These are phyloP conservation scores for Phalacrocorax pelagicus DNA, from an alignment of 2,113 vertebrate species.

Conservation along the genomic window DNA sequence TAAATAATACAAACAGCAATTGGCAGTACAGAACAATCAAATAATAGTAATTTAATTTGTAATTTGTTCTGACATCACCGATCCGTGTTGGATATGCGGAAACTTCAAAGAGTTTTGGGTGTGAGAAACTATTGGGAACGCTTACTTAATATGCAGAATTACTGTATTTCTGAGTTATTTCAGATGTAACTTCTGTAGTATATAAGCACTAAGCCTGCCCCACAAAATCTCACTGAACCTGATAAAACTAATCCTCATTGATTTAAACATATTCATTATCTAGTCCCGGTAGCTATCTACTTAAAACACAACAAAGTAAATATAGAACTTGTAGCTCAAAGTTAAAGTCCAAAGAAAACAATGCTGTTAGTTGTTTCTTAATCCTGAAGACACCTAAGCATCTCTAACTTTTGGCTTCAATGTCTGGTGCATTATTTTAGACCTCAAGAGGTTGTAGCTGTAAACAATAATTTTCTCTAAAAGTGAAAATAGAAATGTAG, in stretches of 20 bases:
- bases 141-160: not conserved
- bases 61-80: not conserved
- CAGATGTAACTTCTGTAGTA: not conserved
- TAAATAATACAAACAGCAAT: not conserved
- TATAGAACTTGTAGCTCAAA: not conserved
- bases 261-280: not conserved
- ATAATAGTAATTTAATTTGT: not conserved
- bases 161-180: not conserved
- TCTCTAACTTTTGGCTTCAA: not conserved
- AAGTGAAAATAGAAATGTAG: not conserved
- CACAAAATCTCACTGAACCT: not conserved
- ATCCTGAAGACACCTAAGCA: not conserved
- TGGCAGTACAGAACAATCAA: not conserved
- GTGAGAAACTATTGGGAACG: not conserved
- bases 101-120: not conserved
- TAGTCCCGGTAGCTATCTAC: not conserved
- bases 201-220: not conserved
- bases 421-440: not conserved
- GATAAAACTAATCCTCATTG: not conserved
- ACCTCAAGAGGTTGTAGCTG: not conserved
- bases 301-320: not conserved
- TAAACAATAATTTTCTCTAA: not conserved
- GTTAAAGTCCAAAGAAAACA: not conserved
- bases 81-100: not conserved
- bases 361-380: not conserved